A percentile compares a stretch with the other conserved stretches of the same genome.
These are phyloP conservation scores for Nowickia ferox DNA, from an alignment of 2,888 invertebrate genomes.

Conservation along the genomic window DNA sequence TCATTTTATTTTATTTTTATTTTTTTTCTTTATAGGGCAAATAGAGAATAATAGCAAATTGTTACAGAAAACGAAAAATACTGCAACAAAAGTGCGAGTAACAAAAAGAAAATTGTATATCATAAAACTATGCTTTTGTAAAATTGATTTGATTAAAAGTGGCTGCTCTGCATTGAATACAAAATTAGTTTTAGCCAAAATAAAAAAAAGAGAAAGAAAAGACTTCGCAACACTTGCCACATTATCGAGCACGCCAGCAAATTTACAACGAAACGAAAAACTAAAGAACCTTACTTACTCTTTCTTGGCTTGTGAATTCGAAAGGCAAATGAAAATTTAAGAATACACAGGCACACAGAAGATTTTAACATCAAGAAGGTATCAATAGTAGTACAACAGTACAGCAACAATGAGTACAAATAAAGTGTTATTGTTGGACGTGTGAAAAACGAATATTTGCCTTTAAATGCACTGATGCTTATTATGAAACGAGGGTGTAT, in stretches of 20 bases:
- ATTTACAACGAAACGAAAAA: background rate
- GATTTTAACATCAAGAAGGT: conserved; percentile 8
- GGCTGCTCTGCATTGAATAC: conserved; percentile 73
- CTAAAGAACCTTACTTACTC: conserved; percentile 15
- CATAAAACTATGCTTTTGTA: conserved; percentile 75
- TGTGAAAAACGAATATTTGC: conserved; percentile 63
- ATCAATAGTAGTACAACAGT: conserved; percentile 24
- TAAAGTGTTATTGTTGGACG: conserved; percentile 62
- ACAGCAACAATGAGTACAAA: conserved; percentile 59
- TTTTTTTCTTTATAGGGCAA: conserved; percentile 64
- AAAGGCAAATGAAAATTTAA: conserved; percentile 32
- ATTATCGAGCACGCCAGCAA: conserved; percentile 17
- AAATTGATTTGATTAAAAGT: conserved; percentile 76
- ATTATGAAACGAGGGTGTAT: conserved; percentile 49
- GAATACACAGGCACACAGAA: conserved; percentile 12
- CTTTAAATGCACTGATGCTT: conserved; percentile 35
- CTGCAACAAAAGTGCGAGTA: conserved; percentile 42
- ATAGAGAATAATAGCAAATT: conserved; percentile 63
- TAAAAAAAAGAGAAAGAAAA: background rate
- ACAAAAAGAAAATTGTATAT: conserved; percentile 71
- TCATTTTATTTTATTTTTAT: too few relatives aligned
- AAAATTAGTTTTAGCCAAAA: conserved; percentile 70
- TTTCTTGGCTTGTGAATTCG: conserved; percentile 7
- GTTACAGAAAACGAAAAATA: conserved; percentile 67
- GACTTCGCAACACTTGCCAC: conserved; percentile 43